Percentiles rank a stretch among this genome's conserved stretches.
phyloP scores from a whole-genome alignment of 2,113 vertebrate species.

The Atlantisia rogersi region DNA sequence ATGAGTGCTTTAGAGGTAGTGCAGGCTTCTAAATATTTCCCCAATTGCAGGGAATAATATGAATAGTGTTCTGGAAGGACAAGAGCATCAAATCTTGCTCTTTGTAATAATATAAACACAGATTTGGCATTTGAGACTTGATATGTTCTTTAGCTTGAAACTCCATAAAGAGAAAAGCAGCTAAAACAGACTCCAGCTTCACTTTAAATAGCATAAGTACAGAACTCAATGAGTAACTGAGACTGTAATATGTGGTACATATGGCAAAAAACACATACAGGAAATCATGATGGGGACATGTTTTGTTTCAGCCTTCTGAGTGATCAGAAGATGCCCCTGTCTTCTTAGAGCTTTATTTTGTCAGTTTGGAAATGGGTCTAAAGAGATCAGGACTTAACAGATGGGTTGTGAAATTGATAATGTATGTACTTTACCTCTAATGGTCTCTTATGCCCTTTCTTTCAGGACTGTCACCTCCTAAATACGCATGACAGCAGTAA shows the following conservation, averaged over 20 bases:
- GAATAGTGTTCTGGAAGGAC: not conserved
- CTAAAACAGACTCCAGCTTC: not conserved
- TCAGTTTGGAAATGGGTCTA: not conserved
- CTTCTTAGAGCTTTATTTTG: not conserved
- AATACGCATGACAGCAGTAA: slow-evolving; percentile 25
- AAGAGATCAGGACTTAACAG: slow-evolving; percentile 16
- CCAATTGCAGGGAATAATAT: not conserved
- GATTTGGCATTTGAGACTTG: not conserved
- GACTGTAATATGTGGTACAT: not conserved
- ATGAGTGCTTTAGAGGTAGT: not conserved
- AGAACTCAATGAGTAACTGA: not conserved
- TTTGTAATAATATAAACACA: not conserved
- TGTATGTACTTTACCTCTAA: not conserved
- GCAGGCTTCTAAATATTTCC: not conserved
- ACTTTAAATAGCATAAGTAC: not conserved
- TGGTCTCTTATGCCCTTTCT: not conserved
- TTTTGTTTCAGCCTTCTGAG: not conserved
- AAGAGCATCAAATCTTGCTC: not conserved
- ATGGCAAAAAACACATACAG: not conserved
- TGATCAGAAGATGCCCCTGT: not conserved
- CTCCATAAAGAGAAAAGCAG: not conserved
- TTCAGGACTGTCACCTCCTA: slow-evolving; percentile 32
- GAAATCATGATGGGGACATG: not conserved
- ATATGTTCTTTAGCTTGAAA: not conserved
- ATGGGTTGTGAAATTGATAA: slow-evolving; percentile 20